Evolutionary conservation across 92 coral and sea anemone species (phyloP), one percentile per base, ranked within the genome.

Genomic region (Scolanthus callimorphus): DNA sequence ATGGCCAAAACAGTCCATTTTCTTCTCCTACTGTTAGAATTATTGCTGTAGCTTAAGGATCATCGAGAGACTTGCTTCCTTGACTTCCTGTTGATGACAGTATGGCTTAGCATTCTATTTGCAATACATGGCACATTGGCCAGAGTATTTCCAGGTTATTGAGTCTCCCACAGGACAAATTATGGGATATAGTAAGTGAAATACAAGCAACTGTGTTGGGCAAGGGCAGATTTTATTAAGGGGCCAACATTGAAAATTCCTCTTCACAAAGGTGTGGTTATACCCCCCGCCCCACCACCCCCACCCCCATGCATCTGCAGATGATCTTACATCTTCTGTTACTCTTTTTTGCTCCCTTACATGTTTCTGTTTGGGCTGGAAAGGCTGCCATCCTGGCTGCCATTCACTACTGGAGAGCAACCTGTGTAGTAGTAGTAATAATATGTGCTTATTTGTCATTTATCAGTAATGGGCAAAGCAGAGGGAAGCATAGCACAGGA

Each of bases 51-150:
- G 41, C 41, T 6, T n/a, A n/a, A n/a, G n/a, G n/a, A n/a, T n/a
- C n/a, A n/a, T n/a, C n/a, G n/a, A n/a, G 8, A 34, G 41, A 34
- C 41, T 15, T 34, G 41, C 45, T 27, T 31, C 49, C 51, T 34
- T 31, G 38, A 47, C 27, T 22, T 29, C 41, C 6, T n/a, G n/a
- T 34, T 15, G 15, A 6, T 3, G 26, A 20, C 27, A 91, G 98
- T 92, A 92, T 88, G 98, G 98, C 8, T 55, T 92, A 53, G 83
- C 96, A 51, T 92, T 92, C 60, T 92, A 92, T 49, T 82, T 92
- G 12, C 98, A 92, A 44, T 92, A 92, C 66, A 73, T 92, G 41
- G 95, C 98, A 27, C 98, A 81, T 60, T 92, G 98, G 98, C 98
- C 98, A 11, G 98, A 92, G 49, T 92, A 92, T 58, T 92, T 88